A percentile compares a stretch with the other conserved stretches of the same genome.
These are phyloP conservation scores for Myripristis jacobus DNA, from an alignment of 2,797 vertebrate genomes.

Conservation along the genomic window DNA sequence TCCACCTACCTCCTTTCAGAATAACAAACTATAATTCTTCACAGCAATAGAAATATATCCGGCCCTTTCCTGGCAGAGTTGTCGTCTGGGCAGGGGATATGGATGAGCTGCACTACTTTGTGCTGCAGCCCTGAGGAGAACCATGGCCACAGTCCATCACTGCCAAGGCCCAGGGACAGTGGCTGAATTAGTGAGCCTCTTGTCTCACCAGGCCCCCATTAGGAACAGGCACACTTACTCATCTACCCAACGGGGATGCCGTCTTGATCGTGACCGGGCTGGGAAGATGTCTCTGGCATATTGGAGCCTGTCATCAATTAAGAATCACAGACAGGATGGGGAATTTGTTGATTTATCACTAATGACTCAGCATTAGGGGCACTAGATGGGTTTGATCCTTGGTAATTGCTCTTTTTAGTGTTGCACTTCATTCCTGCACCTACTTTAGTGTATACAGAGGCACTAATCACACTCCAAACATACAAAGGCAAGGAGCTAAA, in stretches of 20 bases:
- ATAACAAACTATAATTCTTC: slow-evolving; percentile 59
- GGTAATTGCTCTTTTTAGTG: slow-evolving; percentile 57
- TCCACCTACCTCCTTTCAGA: slow-evolving; percentile 26
- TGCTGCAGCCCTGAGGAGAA: slow-evolving; percentile 51
- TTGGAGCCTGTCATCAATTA: slow-evolving; percentile 58
- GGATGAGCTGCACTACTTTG: slow-evolving; percentile 54
- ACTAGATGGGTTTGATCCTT: slow-evolving; percentile 48
- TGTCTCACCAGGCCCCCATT: slow-evolving; percentile 45
- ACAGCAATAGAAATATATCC: slow-evolving; percentile 47
- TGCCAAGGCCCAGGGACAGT: slow-evolving; percentile 53
- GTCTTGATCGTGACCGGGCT: slow-evolving; percentile 11
- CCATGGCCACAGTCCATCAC: slow-evolving; percentile 61
- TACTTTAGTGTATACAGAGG: slow-evolving; percentile 14
- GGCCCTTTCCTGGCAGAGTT: slow-evolving; percentile 33
- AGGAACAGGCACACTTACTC: slow-evolving; percentile 40
- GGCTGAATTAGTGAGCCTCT: slow-evolving; percentile 49
- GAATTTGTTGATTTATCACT: slow-evolving; percentile 59
- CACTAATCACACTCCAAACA: neutral
- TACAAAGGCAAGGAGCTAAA: slow-evolving; percentile 1
- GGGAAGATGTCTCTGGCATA: slow-evolving; percentile 54
- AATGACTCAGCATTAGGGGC: slow-evolving; percentile 50
- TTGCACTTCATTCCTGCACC: slow-evolving; percentile 20
- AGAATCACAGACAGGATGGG: slow-evolving; percentile 50
- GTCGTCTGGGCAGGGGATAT: slow-evolving; percentile 46
- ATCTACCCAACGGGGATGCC: slow-evolving; percentile 47